A percentile compares a stretch with the other conserved stretches of the same genome.
phyloP scores from a whole-genome alignment of 2,797 vertebrate genomes.

The Halcyon chelicuti region DNA sequence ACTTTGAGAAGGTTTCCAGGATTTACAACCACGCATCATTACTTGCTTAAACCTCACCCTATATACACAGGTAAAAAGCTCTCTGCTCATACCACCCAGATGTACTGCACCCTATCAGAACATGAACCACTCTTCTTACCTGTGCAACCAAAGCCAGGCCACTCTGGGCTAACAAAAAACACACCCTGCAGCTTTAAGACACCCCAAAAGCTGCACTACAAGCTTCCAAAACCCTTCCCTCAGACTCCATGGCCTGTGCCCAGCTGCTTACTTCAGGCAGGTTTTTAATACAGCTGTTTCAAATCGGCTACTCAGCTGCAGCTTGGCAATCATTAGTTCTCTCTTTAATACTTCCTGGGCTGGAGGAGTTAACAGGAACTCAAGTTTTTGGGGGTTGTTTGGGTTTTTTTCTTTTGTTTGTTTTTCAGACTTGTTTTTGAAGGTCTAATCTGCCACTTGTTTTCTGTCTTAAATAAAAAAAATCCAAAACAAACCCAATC shows the following conservation, averaged over 20 bases:
- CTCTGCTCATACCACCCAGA: fast-evolving
- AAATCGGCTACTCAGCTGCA: slow-evolving; percentile 16
- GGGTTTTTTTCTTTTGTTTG: neutral
- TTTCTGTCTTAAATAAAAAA: neutral
- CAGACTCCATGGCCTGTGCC: fast-evolving
- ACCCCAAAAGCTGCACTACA: fast-evolving
- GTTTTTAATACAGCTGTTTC: slow-evolving; percentile 21
- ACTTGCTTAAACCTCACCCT: neutral
- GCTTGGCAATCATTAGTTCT: neutral
- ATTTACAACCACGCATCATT: neutral
- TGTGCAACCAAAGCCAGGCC: neutral
- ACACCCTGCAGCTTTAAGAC: fast-evolving
- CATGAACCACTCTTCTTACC: fast-evolving
- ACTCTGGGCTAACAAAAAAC: fast-evolving
- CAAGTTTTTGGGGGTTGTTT: neutral
- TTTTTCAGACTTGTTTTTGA: neutral
- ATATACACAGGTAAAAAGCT: fast-evolving
- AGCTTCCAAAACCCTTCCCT: too few relatives aligned
- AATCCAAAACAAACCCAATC: neutral
- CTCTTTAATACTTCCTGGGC: neutral
- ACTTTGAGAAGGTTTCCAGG: neutral
- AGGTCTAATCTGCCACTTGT: neutral
- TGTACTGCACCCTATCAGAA: fast-evolving
- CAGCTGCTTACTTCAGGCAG: neutral
- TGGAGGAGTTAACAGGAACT: neutral